Base-by-base conservation (phyloP, 2,888 invertebrate genomes). In the Rhamnusium bicolor region DNA sequence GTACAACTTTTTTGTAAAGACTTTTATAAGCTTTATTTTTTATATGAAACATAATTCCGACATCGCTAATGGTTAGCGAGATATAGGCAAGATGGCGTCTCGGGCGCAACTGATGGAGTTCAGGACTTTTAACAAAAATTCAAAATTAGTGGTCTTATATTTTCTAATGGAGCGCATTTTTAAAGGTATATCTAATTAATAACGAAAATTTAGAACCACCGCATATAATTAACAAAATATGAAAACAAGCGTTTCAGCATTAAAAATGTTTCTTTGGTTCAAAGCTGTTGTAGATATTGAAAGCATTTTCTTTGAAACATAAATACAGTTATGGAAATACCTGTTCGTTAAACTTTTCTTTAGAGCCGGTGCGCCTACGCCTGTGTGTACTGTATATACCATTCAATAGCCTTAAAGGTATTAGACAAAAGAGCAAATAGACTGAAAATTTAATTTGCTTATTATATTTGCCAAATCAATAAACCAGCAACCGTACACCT, bases 381-480 rank as follows among this genome's bases (percentile, higher is more conserved):
- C 32, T 12, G 27, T 61, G 46, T 21, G 61, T 19, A 60, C 67
- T 61, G 71, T 69, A 61, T 62, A 72, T 61, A 62, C 60, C 67
- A 51, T 60, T 62, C 51, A 47, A 61, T 69, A 29, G 63, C 68
- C 62, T 40, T 71, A 72, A 56, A 69, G 74, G 69, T 74, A 71
- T 77, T 73, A 75, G 72, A 72, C 79, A 77, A 79, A 77, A 69
- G 76, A 71, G 69, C 74, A 75, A 79, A 81, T 76, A 78, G 75
- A 76, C 74, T 76, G 78, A 78, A 76, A 79, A 81, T 81, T 80
- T 80, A 79, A 80, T 81, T 81, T 79, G 78, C 79, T 81, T 79
- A 81, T 81, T 81, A 81, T 81, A 81, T 81, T 81, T 80, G 77
- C 77, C 78, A 71, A 79, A 81, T 80, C 81, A 76, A 81, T 81